A percentile compares a stretch with the other conserved stretches of the same genome.
Evolutionary conservation across 2,797 vertebrate species (phyloP).

Genomic region (Lerista edwardsae): DNA sequence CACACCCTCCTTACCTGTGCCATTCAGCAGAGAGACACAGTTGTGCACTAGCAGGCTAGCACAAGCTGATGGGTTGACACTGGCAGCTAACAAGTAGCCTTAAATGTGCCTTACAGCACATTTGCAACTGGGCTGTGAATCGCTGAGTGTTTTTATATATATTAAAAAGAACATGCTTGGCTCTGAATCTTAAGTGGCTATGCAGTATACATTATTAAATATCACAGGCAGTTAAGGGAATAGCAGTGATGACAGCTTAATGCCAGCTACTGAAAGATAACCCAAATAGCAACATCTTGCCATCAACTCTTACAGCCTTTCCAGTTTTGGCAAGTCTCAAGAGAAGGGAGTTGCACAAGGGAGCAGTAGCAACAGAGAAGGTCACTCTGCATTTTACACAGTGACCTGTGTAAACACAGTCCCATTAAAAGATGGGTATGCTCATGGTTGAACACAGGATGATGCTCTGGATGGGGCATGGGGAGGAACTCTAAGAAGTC

Average conservation of each 20-base stretch:
- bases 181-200: neutral
- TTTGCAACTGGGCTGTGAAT: too few species aligned
- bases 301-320: neutral
- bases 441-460: neutral
- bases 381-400: neutral
- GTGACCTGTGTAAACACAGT: neutral
- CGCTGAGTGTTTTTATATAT: neutral
- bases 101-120: too few species aligned
- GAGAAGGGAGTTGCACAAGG: neutral
- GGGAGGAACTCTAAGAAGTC: neutral
- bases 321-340: neutral
- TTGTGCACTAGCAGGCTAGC: too few species aligned
- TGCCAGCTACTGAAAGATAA: neutral
- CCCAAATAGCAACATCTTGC: neutral
- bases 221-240: neutral
- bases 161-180: neutral
- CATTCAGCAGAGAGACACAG: too few species aligned
- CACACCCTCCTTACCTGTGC: too few species aligned
- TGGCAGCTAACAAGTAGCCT: too few species aligned
- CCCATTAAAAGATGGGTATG: neutral
- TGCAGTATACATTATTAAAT: neutral
- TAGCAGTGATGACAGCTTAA: neutral
- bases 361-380: neutral
- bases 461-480: neutral
- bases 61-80: too few species aligned